These are phyloP conservation scores for Nyctibius bracteatus DNA, from an alignment of 2,113 vertebrate genomes.

Conservation along the genomic window DNA sequence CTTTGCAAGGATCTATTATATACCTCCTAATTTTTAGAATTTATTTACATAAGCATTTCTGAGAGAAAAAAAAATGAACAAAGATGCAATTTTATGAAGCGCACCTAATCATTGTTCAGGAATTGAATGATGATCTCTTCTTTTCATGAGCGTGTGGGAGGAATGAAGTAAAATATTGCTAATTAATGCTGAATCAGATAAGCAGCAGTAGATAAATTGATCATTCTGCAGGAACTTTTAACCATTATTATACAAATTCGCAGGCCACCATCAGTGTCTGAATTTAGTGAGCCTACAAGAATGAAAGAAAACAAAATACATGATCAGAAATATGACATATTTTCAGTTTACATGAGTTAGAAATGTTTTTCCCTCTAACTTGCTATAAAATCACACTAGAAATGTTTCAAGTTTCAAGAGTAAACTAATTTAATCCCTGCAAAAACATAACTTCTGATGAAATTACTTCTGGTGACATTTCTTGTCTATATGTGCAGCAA, in stretches of 20 bases:
- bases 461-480: background rate
- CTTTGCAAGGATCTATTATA: background rate
- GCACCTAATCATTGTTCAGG: background rate
- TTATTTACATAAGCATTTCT: background rate
- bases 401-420: background rate
- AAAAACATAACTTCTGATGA: background rate
- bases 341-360: background rate
- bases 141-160: background rate
- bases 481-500: background rate
- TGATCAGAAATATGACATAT: background rate
- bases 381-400: background rate
- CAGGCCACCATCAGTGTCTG: background rate
- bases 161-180: background rate
- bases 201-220: background rate
- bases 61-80: background rate
- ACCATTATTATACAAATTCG: background rate
- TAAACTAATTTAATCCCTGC: background rate
- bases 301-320: background rate
- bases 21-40: background rate
- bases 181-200: background rate
- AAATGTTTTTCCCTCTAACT: background rate
- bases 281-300: background rate
- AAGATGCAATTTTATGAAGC: background rate
- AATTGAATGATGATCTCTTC: background rate
- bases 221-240: background rate